Base-by-base conservation (phyloP, 2,888 invertebrate genomes). In the Criorhina ranunculi region DNA sequence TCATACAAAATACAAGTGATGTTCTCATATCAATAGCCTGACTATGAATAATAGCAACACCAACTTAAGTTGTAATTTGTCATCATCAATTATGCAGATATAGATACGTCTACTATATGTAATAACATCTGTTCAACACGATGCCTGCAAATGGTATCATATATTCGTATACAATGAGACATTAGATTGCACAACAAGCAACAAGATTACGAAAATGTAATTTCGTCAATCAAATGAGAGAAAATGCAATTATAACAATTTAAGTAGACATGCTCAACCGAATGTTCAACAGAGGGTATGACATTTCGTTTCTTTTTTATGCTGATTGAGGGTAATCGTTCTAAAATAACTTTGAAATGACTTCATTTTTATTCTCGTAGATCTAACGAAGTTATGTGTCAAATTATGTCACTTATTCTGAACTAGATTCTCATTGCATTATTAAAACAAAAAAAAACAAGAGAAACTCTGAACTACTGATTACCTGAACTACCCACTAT, bases 41-140 rank as follows among this genome's bases (percentile, higher is more conserved):
- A 59, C 29, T 33, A 62, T 33, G n/a, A n/a, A 15, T 24, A 64
- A 64, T 49, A 49, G 46, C 15, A 59, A 29, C 70, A 49, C 44
- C 57, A 51, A 72, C 55, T 55, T 44, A 44, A 75, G 64, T 55
- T 64, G 35, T 55, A 64, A 75, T 62, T 75, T 75, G 55, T 75
- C 73, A 64, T 75, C 73, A 55, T 75, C 46, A 73, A 62, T 73
- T 73, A 64, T 75, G 29, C 60, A 72, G 60, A 72, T 72, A 59
- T n/a, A 51, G 31, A 37, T 69, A 19, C 46, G 44, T n/a, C 9
- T 69, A 40, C 17, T 40, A n/a, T 24, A 40, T 29, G 29, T 42
- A 67, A 42, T 19, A 72, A 31, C 72, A 72, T 72, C 60, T 72
- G 72, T 53, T 40, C 40, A 72, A 55, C 72, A 62, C 24, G 51